Evolutionary conservation across 2,797 vertebrate species (phyloP), one percentile per base, ranked within the genome.

Genomic region (Rhinogobio ventralis): DNA sequence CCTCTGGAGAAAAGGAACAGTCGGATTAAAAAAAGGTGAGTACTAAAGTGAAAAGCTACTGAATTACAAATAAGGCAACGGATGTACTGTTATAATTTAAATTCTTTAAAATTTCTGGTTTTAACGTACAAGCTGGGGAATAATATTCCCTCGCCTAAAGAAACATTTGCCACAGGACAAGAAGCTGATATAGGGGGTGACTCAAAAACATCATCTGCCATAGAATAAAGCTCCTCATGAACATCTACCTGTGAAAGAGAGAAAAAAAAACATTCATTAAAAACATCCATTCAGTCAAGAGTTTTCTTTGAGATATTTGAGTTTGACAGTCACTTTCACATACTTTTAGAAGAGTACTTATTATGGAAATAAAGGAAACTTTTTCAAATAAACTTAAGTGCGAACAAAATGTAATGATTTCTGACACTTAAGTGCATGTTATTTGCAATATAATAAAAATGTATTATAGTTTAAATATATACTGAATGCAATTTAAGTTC

Each of bases 121-220:
- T 66, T 33, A 79, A 72, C 97, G 96, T 91, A 99, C 97, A 84
- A 86, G 57, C 90, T 88, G 19, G 89, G 83, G 81, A 94, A 95
- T 55, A 92, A 93, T 14, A 91, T 91, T 0, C 93, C 91, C 0
- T 94, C 91, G 46, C 92, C 92, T 10, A 87, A 87, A 0, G 90
- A 87, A 0, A 91, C 94, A 5, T 94, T 93, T 2, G 92, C 89
- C 4, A 92, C 91, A 72, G 92, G 91, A 72, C 92, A 94, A 0
- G 91, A 88, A 45, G 97, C 97, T 0, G 98, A 98, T 0, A 98
- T 91, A 1, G 98, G 97, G 0, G 98, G 98, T 0, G 98, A 99
- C 91, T 99, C 98, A 17, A 99, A 99, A 60, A 99, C 98, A 0
- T 99, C 98, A 1, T 99, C 98, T 0, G 96, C 94, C 96, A 99